Conservation (phyloP, 2,113 vertebrate species). For the Lota lota region DNA sequence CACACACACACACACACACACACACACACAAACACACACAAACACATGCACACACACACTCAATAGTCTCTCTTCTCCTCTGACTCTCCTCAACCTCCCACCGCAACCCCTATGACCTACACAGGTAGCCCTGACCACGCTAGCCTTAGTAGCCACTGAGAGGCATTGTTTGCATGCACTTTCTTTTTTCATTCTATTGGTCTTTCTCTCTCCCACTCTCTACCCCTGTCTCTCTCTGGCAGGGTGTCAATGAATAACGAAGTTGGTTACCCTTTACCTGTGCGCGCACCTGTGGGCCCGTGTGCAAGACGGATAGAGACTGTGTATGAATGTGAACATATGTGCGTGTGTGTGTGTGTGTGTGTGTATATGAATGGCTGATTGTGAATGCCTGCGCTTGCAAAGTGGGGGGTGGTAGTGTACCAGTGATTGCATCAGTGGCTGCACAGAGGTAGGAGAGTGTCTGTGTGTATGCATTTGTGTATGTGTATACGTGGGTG, state of each 20-base stretch:
- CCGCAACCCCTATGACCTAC: conserved; percentile 28
- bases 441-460: conserved; percentile 6
- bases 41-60: conserved; percentile 20
- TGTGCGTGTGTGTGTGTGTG: conserved; percentile 28
- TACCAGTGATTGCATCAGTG: no score
- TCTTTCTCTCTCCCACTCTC: neutral
- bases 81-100: conserved; percentile 13
- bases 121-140: conserved; percentile 31
- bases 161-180: conserved; percentile 43
- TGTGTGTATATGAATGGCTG: conserved; percentile 18
- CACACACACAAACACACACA: conserved; percentile 6
- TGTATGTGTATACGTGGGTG: conserved; percentile 11
- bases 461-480: conserved; percentile 31
- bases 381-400: conserved; percentile 17
- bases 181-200: neutral
- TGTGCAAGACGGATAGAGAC: conserved; percentile 3
- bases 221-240: conserved; percentile 7
- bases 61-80: neutral
- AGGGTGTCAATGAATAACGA: conserved; percentile 56
- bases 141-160: conserved; percentile 34
- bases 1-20: neutral
- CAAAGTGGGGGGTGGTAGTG: neutral
- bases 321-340: conserved; percentile 17
- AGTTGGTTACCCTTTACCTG: conserved; percentile 47
- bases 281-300: conserved; percentile 20